phyloP scores from a whole-genome alignment of 1,140 invertebrate genomes.

The Cryptotermes secundus region DNA sequence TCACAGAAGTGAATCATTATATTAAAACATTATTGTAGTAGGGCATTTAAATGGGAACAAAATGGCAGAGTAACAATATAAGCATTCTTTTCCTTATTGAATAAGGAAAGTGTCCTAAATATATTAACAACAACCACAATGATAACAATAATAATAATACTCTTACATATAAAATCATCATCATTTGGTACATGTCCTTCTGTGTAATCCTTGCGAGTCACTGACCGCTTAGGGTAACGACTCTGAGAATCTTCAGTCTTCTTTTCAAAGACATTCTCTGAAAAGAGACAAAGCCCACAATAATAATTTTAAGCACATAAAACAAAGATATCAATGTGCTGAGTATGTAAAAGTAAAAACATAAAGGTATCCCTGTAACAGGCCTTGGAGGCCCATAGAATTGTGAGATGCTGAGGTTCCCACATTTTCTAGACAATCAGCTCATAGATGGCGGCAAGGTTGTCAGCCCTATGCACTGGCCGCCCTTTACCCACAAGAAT shows the following conservation, averaged over 20 bases:
- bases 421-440: too few relatives aligned
- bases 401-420: neutral
- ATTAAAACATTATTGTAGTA: too few relatives aligned
- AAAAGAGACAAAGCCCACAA: neutral
- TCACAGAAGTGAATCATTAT: too few relatives aligned
- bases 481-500: too few relatives aligned
- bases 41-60: too few relatives aligned
- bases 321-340: neutral
- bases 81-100: too few relatives aligned
- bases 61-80: too few relatives aligned
- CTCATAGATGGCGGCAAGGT: too few relatives aligned
- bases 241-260: neutral
- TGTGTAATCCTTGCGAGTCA: neutral
- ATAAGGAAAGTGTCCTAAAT: too few relatives aligned
- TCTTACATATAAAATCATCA: neutral
- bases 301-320: neutral
- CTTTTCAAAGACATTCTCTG: neutral
- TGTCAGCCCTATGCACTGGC: too few relatives aligned
- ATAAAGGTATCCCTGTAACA: neutral
- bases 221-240: neutral
- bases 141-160: neutral
- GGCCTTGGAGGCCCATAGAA: too few relatives aligned
- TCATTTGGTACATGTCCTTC: neutral
- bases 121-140: too few relatives aligned
- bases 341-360: neutral